Base-by-base conservation (phyloP, 2,888 invertebrate genomes). In the Chrysolina americana region DNA sequence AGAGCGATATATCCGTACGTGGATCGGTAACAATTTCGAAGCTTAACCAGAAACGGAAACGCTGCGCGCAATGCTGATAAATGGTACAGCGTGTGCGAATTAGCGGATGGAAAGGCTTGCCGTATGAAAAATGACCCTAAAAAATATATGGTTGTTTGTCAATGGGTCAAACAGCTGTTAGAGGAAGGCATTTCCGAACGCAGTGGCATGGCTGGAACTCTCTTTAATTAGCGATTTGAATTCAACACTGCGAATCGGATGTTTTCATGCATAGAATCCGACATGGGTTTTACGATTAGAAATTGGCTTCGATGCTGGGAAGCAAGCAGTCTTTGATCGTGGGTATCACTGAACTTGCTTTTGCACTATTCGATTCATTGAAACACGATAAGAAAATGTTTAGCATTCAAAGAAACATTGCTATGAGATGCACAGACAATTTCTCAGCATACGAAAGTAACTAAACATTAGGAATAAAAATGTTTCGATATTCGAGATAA, bases 11-110 rank as follows among this genome's bases (percentile, higher is more conserved):
- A 41, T 74, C 62, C 70, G 73, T 69, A 73, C 76, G 76, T 76
- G 76, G 69, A 76, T 70, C 56, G 62, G 74, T 68, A 69, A 74
- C 73, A 62, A 70, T 74, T 74, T 66, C 59, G 69, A 44, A 69
- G 76, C 76, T 76, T 76, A 76, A 68, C 76, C 63, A 23, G 28
- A 28, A 74, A 50, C 73, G 73, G 71, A 68, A 65, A 71, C 63
- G 65, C 65, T 41, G 41, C 64, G 65, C 48, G 68, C 70, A 44
- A 13, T 62, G 59, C 23, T 50, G 71, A 72, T 75, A 75, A 75
- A 75, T 65, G 65, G 65, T 41, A 17, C 50, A n/a, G 50, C 50
- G 71, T 59, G 65, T 62, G 71, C 71, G 59, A 71, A 71, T 66
- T 65, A 65, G 44, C 65, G 65, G 59, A 73, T 65, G 68, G 69